These are phyloP conservation scores for Phylloscopus trochilus DNA, from an alignment of 2,113 vertebrate genomes.

Conservation along the genomic window DNA sequence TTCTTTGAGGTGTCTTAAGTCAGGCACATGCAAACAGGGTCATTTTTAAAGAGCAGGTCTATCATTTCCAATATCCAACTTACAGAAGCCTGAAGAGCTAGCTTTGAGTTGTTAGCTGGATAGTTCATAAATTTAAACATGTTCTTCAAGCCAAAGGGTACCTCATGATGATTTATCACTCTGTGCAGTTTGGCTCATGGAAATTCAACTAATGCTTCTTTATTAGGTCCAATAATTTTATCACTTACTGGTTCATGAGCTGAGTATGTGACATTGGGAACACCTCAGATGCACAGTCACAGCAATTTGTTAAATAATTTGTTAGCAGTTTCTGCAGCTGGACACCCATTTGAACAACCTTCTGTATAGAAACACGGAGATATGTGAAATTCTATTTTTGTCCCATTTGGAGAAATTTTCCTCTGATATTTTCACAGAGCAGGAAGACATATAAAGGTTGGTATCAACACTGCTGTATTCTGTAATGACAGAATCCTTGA, in stretches of 20 bases:
- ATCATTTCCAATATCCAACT: not conserved
- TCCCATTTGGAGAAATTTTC: not conserved
- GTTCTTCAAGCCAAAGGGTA: not conserved
- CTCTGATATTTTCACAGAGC: not conserved
- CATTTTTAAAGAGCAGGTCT: not conserved
- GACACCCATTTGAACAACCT: not conserved
- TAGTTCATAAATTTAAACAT: slow-evolving; percentile 22
- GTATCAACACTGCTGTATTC: not conserved
- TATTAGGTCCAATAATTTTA: not conserved
- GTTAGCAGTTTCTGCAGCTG: not conserved
- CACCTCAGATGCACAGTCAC: not conserved
- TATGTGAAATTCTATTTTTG: not conserved
- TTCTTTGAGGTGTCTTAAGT: not conserved
- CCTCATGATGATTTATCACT: not conserved
- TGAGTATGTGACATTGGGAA: not conserved
- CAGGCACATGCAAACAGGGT: not conserved
- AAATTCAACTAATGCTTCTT: not conserved
- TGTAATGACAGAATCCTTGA: not conserved
- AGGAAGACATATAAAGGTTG: not conserved
- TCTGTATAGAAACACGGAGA: not conserved
- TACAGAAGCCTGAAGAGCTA: not conserved
- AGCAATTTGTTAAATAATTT: not conserved
- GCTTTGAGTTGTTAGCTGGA: not conserved
- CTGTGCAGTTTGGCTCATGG: not conserved
- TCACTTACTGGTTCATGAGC: not conserved